Evolutionary conservation across 2,888 invertebrate genomes (phyloP).

Genomic region (Pelosia muscerda): DNA sequence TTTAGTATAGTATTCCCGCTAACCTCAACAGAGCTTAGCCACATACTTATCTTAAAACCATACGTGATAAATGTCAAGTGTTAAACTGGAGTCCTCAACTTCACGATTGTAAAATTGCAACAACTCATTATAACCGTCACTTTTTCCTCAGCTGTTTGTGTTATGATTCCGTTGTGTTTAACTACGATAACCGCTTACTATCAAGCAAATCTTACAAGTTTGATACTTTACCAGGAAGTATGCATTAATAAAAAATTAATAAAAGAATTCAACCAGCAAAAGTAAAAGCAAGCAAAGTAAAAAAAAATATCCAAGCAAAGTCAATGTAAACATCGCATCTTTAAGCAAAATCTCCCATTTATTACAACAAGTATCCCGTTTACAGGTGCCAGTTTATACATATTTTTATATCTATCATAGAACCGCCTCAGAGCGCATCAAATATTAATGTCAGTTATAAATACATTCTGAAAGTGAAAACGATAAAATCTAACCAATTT

Average conservation of each 20-base stretch:
- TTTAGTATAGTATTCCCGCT: background rate
- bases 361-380: background rate
- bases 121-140: background rate
- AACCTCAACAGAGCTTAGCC: slow-evolving; percentile 1
- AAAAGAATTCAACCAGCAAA: background rate
- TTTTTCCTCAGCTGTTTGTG: background rate
- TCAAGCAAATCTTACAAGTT: background rate
- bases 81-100: background rate
- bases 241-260: too few relatives aligned
- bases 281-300: background rate
- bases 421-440: slow-evolving; percentile 28
- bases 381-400: slow-evolving; percentile 7
- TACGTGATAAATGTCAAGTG: background rate
- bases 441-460: slow-evolving; percentile 25
- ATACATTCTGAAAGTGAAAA: slow-evolving; percentile 49
- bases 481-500: slow-evolving; percentile 37
- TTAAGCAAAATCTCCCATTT: background rate
- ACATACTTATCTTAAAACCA: background rate
- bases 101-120: background rate
- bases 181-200: background rate
- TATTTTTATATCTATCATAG: slow-evolving; percentile 32
- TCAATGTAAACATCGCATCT: background rate
- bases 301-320: background rate
- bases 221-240: too few relatives aligned
- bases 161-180: background rate